phyloP scores from a whole-genome alignment of 2,113 vertebrate genomes.

The Daphoenositta chrysoptera region DNA sequence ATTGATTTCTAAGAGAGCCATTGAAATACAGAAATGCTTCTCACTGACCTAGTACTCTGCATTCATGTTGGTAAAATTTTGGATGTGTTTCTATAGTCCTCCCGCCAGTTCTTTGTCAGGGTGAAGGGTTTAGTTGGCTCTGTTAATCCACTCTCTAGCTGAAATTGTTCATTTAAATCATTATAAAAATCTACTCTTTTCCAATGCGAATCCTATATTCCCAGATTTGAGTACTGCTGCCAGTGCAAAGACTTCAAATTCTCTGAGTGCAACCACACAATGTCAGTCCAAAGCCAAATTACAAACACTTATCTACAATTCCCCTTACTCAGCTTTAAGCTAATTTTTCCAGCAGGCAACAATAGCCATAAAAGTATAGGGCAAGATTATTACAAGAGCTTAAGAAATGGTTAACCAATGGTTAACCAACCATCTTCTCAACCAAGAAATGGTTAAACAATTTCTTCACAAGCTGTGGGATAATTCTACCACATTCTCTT shows the following conservation, averaged over 20 bases:
- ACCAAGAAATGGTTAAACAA: neutral
- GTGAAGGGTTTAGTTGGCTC: slow-evolving; percentile 67
- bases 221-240: slow-evolving; percentile 42
- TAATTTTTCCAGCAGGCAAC: slow-evolving; percentile 45
- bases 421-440: too few species aligned
- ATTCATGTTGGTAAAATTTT: slow-evolving; percentile 64
- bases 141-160: slow-evolving; percentile 53
- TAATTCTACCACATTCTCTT: neutral
- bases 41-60: slow-evolving; percentile 65
- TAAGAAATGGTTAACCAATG: neutral
- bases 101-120: slow-evolving; percentile 67
- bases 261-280: slow-evolving; percentile 34
- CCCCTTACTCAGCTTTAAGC: slow-evolving; percentile 52
- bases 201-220: slow-evolving; percentile 37
- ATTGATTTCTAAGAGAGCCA: slow-evolving; percentile 56
- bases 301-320: slow-evolving; percentile 46
- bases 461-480: neutral
- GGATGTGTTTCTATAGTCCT: slow-evolving; percentile 59
- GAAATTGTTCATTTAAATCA: slow-evolving; percentile 60
- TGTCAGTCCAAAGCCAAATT: slow-evolving; percentile 61
- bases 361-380: neutral
- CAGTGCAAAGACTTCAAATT: slow-evolving; percentile 58
- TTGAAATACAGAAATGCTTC: slow-evolving; percentile 59
- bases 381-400: neutral
- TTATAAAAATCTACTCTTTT: slow-evolving; percentile 52